A percentile compares a stretch with the other conserved stretches of the same genome.
Conservation (phyloP, 53 echinoderm and acorn worm genomes). For the Astropecten irregularis region DNA sequence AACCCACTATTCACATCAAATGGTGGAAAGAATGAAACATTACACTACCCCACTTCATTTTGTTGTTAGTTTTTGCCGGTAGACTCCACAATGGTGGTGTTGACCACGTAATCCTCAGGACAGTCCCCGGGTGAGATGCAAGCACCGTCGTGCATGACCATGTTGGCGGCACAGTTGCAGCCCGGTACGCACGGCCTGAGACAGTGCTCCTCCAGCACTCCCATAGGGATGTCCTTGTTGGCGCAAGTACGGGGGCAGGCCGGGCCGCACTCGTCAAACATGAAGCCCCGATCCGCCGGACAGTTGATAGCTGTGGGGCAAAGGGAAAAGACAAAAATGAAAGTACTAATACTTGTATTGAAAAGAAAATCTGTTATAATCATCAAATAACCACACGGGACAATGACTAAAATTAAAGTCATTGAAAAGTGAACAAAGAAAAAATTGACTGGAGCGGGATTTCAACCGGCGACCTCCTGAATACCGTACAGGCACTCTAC, state of each 20-base stretch:
- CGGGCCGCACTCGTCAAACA: conserved; percentile 97
- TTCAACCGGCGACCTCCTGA: too few species aligned
- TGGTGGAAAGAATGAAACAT: too few species aligned
- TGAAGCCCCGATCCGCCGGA: conserved; percentile 81
- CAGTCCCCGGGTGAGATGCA: conserved; percentile 75
- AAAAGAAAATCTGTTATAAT: too few species aligned
- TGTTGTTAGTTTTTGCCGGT: conserved; percentile 9
- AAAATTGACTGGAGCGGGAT: too few species aligned
- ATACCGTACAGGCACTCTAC: too few species aligned
- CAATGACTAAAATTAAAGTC: too few species aligned
- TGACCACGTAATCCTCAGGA: conserved; percentile 71
- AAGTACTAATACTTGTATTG: neutral
- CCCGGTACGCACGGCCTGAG: conserved; percentile 81
- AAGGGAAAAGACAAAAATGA: neutral
- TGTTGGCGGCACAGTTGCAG: conserved; percentile 81
- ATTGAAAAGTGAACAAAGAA: too few species aligned
- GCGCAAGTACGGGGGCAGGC: conserved; percentile 92
- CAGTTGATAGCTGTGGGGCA: conserved; percentile 82
- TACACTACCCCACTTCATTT: too few species aligned
- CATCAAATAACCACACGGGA: too few species aligned
- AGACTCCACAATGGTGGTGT: conserved; percentile 65
- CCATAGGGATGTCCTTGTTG: conserved; percentile 78
- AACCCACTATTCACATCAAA: too few species aligned
- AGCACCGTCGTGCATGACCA: conserved; percentile 73
- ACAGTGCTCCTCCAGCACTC: conserved; percentile 76